Evolutionary conservation across 2,113 vertebrate species (phyloP), one percentile per base, ranked within the genome.

Genomic region (Thryonomys swinderianus): DNA sequence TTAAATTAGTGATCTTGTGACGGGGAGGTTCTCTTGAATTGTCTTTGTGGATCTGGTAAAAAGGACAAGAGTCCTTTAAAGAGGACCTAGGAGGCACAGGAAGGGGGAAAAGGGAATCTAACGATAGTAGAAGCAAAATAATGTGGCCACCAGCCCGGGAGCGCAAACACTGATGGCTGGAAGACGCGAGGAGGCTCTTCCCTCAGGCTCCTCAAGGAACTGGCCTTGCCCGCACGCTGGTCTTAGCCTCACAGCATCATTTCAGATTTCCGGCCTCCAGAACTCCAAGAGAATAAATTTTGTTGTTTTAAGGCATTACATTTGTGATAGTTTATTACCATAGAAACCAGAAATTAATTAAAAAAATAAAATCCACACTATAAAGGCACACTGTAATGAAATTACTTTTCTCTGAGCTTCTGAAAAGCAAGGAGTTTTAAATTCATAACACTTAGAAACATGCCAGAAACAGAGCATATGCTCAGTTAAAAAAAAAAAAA

Each of bases 311-410:
- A 83, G 37, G 1, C 74, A 86, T 37, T 79, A 61, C 45, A 79
- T 40, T 34, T 85, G 73, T 79, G 73, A n/a, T 78, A 42, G 64
- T 87, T 92, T 90, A 42, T 86, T 91, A 85, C 30, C 16, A 37
- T 74, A 57, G 25, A 21, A 78, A 86, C 5, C 37, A 42, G 57
- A 95, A 95, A 82, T 21, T 55, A 85, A 53, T 88, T 81, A 7
- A 37, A 89, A 62, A 55, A 94, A n/a, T 61, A 64, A 88, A 90
- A 66, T 5, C n/a, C 92, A 85, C 4, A n/a, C 66, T 53, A n/a
- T n/a, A n/a, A 84, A 92, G 11, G 69, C 8, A 92, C 34, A 91
- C 5, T 23, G 81, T 85, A 85, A 59, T 85, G 27, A 59, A 66
- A 80, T 27, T 67, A 7, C 51, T 64, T 80, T 32, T 5, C 3